Base-by-base conservation (phyloP, 2,888 invertebrate genomes). In the Andrena hattorfiana region DNA sequence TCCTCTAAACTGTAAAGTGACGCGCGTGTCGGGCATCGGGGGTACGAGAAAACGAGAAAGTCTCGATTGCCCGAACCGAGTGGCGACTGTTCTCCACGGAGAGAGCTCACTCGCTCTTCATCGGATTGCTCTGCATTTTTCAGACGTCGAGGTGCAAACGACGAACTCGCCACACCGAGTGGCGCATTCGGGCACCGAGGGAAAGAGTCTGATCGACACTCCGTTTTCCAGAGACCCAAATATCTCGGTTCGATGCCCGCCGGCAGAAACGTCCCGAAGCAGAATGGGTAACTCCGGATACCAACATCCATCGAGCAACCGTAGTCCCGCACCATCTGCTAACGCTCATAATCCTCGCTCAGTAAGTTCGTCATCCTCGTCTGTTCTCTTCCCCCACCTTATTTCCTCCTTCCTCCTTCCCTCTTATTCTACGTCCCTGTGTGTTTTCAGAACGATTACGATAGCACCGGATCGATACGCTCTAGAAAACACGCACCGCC, bases 381-480 rank as follows among this genome's bases (percentile, higher is more conserved):
- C 48, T 13, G 5, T 42, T 13, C 42, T 42, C 42, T 4, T 1
- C 3, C 4, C 42, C 42, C n/a, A 42, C 16, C 42, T 42, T n/a
- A 0, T 26, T 16, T n/a, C 54, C 20, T 26, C 35, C 10, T 7
- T 5, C 13, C 3, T 5, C 1, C 1, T 35, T 6, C 26, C 16
- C 28, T 67, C 28, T 13, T n/a, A 20, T 6, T 28, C 8, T 32
- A 35, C 20, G 5, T 32, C 10, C 42, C 4, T 16, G 42, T 16
- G 16, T 49, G 0, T 51, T 87, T 90, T 32, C 86, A 93, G 93
- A 92, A 91, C 69, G 85, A 89, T 87, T 86, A 90, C 96, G 92
- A 97, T 97, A 48, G 95, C 97, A 90, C 96, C 95, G 89, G 95
- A 96, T 93, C 96, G 95, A 88, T 95, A 94, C 89, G 94, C 94